Base-by-base conservation (phyloP, 2,888 invertebrate species). In the Helobdella robusta region DNA sequence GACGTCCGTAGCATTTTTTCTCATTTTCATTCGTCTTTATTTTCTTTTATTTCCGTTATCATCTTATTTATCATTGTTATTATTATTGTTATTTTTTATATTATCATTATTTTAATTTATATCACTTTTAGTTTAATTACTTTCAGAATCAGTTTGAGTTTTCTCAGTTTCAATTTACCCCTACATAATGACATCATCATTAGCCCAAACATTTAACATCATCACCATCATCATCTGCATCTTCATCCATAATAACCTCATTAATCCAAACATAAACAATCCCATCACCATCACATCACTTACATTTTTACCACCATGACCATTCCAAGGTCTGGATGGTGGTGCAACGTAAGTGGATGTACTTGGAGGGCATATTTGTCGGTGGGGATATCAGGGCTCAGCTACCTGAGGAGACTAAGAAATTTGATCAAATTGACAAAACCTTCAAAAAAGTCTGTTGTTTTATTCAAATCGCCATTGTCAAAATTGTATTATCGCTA, bases 351-450 rank as follows among this genome's bases (percentile, higher is more conserved):
- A 91, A 89, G 77, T 93, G 93, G 92, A 82, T 91, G 70, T 91
- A 93, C 75, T 81, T 93, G 70, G 92, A 92, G 76, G 91, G 91
- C 0, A 91, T 93, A 68, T 93, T 92, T 77, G 86, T 91, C 0
- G 89, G 89, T 0, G 89, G 89, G 4, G 92, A 92, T 75, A 91
- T 93, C 70, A 83, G 91, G 60, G 80, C 84, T 0, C 91, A 92
- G 75, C 80, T 93, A 63, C 91, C 91, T 0, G 90, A 91, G 1
- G 91, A 91, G 76, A 90, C 91, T 0, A 87, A 85, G 77, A 89
- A 89, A 77, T 93, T 93, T 78, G 91, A 92, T 75, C 86, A 87
- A 68, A 89, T 92, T 72, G 91, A 93, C 77, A 86, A 84, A 76
- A 77, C 83, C 1, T 92, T 89, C 79, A 84, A 86, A 74, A 85